These are phyloP conservation scores for Ivindomyrus marchei DNA, from an alignment of 2,113 vertebrate species.

Conservation along the genomic window DNA sequence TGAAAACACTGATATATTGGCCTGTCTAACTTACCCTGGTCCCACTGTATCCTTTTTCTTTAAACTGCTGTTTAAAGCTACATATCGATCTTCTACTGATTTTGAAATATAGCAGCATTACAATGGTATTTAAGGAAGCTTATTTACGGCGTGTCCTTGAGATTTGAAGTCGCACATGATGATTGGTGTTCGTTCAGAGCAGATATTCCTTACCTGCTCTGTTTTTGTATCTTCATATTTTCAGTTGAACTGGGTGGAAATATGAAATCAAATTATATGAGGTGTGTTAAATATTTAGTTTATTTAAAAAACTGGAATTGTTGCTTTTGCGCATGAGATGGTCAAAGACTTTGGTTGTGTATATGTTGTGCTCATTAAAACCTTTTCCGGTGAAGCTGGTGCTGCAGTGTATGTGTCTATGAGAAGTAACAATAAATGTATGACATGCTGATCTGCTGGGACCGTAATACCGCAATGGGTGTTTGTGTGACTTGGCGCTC, in stretches of 20 bases:
- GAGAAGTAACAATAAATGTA: not conserved
- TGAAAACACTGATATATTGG: not conserved
- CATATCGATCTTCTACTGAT: not conserved
- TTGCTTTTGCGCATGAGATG: not conserved
- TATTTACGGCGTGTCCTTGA: not conserved
- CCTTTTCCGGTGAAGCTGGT: not conserved
- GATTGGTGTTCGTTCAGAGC: not conserved
- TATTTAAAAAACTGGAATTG: not conserved
- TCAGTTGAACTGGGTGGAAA: not conserved
- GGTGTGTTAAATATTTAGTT: not conserved
- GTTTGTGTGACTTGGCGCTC: not conserved
- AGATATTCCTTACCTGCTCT: not conserved
- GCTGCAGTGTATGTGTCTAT: not conserved
- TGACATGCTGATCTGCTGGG: not conserved
- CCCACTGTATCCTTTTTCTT: not conserved
- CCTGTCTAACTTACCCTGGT: not conserved
- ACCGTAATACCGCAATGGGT: not conserved
- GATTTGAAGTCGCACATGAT: not conserved
- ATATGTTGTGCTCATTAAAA: not conserved
- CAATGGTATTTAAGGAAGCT: not conserved
- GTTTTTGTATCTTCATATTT: not conserved
- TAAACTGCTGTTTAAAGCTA: not conserved
- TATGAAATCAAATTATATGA: not conserved
- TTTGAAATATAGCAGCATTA: not conserved
- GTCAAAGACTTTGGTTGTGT: not conserved